Conservation (phyloP, 2,113 vertebrate species). For the Amphilophus citrinellus region DNA sequence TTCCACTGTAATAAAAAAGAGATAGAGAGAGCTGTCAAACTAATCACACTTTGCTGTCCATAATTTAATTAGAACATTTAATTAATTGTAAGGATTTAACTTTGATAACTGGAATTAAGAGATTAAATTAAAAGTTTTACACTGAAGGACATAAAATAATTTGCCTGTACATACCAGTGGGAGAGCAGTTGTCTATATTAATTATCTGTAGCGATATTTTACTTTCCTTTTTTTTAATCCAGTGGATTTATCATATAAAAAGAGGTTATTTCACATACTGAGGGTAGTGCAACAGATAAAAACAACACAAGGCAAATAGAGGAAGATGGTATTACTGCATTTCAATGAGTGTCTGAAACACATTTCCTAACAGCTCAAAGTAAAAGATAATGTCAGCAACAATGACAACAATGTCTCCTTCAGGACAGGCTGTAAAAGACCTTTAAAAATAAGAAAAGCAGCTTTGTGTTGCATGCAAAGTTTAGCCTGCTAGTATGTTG, state of each 20-base stretch:
- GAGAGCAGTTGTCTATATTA: constrained; percentile 5
- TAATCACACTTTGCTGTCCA: constrained; percentile 11
- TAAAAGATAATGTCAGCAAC: neutral
- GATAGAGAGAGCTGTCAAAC: neutral
- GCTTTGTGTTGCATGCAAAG: neutral
- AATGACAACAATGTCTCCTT: neutral
- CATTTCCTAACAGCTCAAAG: neutral
- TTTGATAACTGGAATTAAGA: neutral
- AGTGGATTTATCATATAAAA: neutral
- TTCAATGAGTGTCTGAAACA: neutral
- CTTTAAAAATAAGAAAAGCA: neutral
- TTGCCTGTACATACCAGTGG: neutral
- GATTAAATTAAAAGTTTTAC: neutral
- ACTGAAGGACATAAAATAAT: neutral
- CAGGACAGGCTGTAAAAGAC: neutral
- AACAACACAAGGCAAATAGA: neutral
- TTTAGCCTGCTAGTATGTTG: neutral
- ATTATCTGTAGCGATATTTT: neutral
- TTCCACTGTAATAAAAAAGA: neutral
- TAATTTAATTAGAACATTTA: constrained; percentile 21
- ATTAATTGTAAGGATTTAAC: constrained; percentile 11
- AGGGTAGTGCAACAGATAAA: neutral
- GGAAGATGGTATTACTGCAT: neutral
- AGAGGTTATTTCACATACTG: neutral
- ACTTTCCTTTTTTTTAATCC: neutral